Percentiles rank a stretch among this genome's conserved stretches.
phyloP scores from a whole-genome alignment of 2,888 invertebrate species.

The Erynnis tages region DNA sequence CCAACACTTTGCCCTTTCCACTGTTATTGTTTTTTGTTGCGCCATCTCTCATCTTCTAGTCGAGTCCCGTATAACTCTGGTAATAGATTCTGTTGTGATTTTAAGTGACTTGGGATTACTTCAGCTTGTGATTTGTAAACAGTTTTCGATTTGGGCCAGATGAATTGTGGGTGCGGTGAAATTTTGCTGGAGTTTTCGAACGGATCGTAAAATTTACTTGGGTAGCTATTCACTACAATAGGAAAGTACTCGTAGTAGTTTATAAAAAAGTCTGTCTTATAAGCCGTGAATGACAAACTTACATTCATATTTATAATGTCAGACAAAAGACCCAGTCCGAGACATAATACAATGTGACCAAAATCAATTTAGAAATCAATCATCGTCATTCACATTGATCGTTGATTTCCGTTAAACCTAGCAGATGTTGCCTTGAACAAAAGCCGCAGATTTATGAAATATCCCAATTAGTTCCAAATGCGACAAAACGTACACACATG shows the following conservation, averaged over 20 bases:
- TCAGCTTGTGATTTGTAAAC: background rate
- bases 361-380: constrained; percentile 14
- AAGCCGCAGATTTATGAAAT: constrained; percentile 62
- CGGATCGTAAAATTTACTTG: no score
- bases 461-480: constrained; percentile 79
- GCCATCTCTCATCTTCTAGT: constrained; percentile 12
- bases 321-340: no score
- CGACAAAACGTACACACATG: constrained; percentile 74
- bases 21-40: constrained; percentile 54
- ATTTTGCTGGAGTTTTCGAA: no score
- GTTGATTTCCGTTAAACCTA: constrained; percentile 13
- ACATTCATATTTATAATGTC: no score
- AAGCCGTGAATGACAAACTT: no score
- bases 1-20: constrained; percentile 71
- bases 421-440: constrained; percentile 74
- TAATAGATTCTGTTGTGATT: constrained; percentile 12
- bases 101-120: constrained; percentile 5
- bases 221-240: no score
- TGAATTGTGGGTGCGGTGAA: no score
- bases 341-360: no score
- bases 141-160: background rate
- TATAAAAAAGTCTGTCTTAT: no score
- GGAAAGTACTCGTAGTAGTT: no score
- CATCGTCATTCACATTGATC: constrained; percentile 14
- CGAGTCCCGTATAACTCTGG: constrained; percentile 5